These are phyloP conservation scores for Philereme transversata DNA, from an alignment of 2,888 invertebrate genomes.

Conservation along the genomic window DNA sequence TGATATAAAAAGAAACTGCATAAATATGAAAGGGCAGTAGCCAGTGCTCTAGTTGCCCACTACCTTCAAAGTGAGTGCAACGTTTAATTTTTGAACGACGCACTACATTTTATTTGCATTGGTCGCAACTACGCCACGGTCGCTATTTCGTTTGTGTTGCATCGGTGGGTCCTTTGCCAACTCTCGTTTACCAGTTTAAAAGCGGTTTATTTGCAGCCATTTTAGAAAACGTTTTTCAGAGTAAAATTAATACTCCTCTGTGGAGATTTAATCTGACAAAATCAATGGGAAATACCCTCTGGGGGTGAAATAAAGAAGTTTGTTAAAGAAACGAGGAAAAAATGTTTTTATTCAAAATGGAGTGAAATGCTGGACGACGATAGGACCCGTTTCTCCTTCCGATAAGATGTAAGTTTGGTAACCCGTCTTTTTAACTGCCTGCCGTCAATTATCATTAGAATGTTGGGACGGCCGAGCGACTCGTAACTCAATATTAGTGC, in stretches of 20 bases:
- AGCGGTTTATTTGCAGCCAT: slow-evolving; percentile 37
- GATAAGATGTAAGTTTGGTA: slow-evolving; percentile 69
- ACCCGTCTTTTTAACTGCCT: slow-evolving; percentile 74
- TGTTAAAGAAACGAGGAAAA: slow-evolving; percentile 53
- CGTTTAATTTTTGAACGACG: slow-evolving; percentile 30
- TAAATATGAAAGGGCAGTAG: slow-evolving; percentile 16
- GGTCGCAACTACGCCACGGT: slow-evolving; percentile 40
- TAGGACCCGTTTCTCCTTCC: slow-evolving; percentile 43
- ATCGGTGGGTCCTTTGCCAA: slow-evolving; percentile 30
- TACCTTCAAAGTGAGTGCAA: slow-evolving; percentile 28
- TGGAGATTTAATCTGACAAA: slow-evolving; percentile 1
- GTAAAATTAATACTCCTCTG: slow-evolving; percentile 30
- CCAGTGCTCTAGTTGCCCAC: slow-evolving; percentile 11
- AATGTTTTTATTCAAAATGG: slow-evolving; percentile 49
- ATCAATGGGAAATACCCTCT: slow-evolving; percentile 30
- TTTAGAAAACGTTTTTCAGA: slow-evolving; percentile 35
- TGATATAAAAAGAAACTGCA: slow-evolving; percentile 13
- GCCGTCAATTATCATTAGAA: slow-evolving; percentile 78
- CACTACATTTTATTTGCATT: slow-evolving; percentile 49
- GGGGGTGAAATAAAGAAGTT: slow-evolving; percentile 45
- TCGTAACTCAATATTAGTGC: slow-evolving; percentile 77
- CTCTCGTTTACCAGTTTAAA: slow-evolving; percentile 40
- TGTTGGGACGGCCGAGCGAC: slow-evolving; percentile 58
- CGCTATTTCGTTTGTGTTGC: slow-evolving; percentile 43
- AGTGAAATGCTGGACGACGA: slow-evolving; percentile 46